Base-by-base conservation (phyloP, 2,888 invertebrate species). In the Aplocera efformata region DNA sequence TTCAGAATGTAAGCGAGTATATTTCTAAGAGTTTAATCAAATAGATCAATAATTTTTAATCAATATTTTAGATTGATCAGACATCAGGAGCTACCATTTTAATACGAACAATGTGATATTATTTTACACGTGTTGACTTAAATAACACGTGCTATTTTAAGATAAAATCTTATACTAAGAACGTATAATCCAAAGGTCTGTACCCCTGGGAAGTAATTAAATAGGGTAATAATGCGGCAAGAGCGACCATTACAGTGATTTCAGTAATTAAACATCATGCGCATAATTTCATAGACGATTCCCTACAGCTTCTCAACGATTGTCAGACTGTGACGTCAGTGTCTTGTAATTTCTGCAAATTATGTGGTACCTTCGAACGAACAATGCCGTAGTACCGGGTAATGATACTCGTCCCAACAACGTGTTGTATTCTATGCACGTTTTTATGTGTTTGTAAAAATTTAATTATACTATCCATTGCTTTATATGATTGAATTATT, bases 301-400 rank as follows among this genome's bases (percentile, higher is more conserved):
- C 31, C 25, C 27, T 27, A 11, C 31, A 10, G 10, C 8, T 32
- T 32, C 31, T 31, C 31, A 22, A 9, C 25, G 33, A 47, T 39
- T 35, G 46, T 42, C 32, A 27, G 10, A 22, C 21, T 31, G 11
- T 50, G 43, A 50, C 41, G 43, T 47, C 41, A 44, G 32, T 8
- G 10, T 22, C 32, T 32, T 35, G 10, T 35, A 46, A 42, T 45
- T 36, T 32, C 33, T 42, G 32, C 40, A 41, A 25, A 36, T 44
- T 31, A 39, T 17, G 30, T 24, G 6, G 23, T 29, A 11, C 33
- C 23, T 29, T 40, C 32, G 21, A 40, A 40, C 13, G 8, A 40
- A 36, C 44, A 45, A 34, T 40, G 34, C 31, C 32, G 37, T 32
- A 26, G 40, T 26, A 32, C 30, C 22, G 20, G 32, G 30, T 30